A percentile compares a stretch with the other conserved stretches of the same genome.
Conservation (phyloP, 2,113 vertebrate species). For the Panthera uncia region DNA sequence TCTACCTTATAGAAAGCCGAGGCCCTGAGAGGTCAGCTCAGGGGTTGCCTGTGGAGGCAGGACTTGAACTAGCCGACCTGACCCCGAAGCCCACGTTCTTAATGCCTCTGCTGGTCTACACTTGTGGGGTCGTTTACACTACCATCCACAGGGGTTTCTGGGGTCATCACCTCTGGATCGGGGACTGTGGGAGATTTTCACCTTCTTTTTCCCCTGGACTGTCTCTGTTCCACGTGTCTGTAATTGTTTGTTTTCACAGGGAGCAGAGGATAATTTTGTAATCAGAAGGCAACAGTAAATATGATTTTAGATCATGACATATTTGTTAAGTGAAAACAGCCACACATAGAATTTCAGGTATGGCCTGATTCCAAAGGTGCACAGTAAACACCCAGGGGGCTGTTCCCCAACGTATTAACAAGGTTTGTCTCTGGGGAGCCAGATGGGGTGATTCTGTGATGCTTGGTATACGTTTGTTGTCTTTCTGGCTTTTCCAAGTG, state of each 20-base stretch:
- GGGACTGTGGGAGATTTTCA: not conserved
- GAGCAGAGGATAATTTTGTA: not conserved
- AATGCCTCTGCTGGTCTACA: not conserved
- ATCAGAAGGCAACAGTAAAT: not conserved
- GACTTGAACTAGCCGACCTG: not conserved
- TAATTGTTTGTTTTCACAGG: not conserved
- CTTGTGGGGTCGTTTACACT: rapidly evolving
- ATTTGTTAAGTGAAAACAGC: not conserved
- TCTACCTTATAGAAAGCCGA: not conserved
- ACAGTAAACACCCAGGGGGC: rapidly evolving
- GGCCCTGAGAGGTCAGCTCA: not conserved
- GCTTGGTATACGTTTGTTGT: not conserved
- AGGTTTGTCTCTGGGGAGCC: rapidly evolving
- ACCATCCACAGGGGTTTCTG: rapidly evolving
- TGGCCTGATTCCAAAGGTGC: not conserved
- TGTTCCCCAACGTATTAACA: rapidly evolving
- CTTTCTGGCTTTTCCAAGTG: not conserved
- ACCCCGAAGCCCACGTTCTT: rapidly evolving
- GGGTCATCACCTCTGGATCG: not conserved
- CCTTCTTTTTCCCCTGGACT: not conserved
- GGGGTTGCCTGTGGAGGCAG: not conserved
- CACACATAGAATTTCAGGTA: not conserved
- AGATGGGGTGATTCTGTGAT: not conserved
- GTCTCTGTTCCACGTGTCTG: not conserved
- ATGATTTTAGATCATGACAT: not conserved